phyloP scores from a whole-genome alignment of 2,888 invertebrate genomes.

The Amphipoea lucens region DNA sequence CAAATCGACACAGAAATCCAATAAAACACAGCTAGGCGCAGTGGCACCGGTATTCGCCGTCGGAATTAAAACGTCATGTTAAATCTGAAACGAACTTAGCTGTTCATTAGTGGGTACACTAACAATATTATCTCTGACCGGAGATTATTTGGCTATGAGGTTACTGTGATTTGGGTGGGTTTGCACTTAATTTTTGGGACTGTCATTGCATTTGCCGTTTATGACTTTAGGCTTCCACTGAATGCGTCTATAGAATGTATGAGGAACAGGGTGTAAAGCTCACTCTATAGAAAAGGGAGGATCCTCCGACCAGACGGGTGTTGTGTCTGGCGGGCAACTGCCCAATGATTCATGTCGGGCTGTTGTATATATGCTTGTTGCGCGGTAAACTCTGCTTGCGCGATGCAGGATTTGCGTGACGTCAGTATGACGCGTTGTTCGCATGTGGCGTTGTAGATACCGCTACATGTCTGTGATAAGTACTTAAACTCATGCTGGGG shows the following conservation, averaged over 20 bases:
- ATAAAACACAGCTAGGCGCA: not conserved
- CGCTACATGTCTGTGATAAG: no score
- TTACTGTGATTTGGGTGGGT: slow-evolving; percentile 7
- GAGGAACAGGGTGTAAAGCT: no score
- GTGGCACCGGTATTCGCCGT: not conserved
- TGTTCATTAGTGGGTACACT: not conserved
- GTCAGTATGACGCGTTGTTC: no score
- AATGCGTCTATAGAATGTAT: not conserved
- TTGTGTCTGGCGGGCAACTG: no score
- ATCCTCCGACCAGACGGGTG: no score
- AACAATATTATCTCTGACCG: slow-evolving; percentile 6
- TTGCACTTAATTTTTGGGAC: not conserved
- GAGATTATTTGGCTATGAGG: slow-evolving; percentile 8
- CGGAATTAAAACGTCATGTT: slow-evolving; percentile 14
- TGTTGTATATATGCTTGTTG: no score
- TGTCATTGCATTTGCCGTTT: not conserved
- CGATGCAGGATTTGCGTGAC: no score
- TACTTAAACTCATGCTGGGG: not conserved
- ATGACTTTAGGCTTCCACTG: not conserved
- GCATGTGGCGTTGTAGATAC: no score
- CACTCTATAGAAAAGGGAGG: no score
- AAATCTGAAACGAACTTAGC: slow-evolving; percentile 9
- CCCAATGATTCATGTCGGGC: no score
- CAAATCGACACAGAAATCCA: not conserved
- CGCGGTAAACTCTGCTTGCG: no score